A percentile compares a stretch with the other conserved stretches of the same genome.
Evolutionary conservation across 2,888 invertebrate species (phyloP).

Genomic region (Chouioia cunea): DNA sequence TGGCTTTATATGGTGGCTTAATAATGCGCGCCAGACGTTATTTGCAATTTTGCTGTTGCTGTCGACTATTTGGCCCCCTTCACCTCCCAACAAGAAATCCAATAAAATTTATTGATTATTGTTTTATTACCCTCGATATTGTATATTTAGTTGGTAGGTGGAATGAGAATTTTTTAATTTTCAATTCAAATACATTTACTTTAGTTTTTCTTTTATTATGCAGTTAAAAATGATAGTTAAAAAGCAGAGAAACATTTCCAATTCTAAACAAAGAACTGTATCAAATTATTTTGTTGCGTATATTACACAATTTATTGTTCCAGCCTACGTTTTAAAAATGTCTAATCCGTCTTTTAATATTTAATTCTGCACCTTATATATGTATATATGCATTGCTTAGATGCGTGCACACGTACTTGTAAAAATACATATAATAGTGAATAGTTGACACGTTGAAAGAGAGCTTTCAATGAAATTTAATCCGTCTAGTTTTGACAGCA

Average conservation of each 20-base stretch:
- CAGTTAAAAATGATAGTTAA: too few relatives aligned
- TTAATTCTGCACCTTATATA: too few relatives aligned
- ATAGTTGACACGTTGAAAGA: background rate
- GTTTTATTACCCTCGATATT: conserved; percentile 12
- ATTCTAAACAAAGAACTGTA: background rate
- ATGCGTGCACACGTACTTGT: too few relatives aligned
- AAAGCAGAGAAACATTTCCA: background rate
- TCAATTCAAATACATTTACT: too few relatives aligned
- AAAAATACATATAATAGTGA: too few relatives aligned
- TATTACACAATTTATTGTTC: too few relatives aligned
- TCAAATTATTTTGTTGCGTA: too few relatives aligned
- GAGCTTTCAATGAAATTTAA: conserved; percentile 18
- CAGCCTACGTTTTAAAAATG: too few relatives aligned
- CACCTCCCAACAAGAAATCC: conserved; percentile 32
- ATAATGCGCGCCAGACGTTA: conserved; percentile 53
- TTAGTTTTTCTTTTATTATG: too few relatives aligned
- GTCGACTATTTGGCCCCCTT: conserved; percentile 36
- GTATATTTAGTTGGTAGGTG: background rate
- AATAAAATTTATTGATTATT: conserved; percentile 22
- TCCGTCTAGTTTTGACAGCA: background rate
- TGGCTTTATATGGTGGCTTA: conserved; percentile 61
- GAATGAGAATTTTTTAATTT: too few relatives aligned
- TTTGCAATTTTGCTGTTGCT: conserved; percentile 56
- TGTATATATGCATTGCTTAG: too few relatives aligned
- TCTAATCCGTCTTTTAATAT: too few relatives aligned